Evolutionary conservation across 2,888 invertebrate species (phyloP), one percentile per base, ranked within the genome.

Genomic region (Orchesella flavescens): DNA sequence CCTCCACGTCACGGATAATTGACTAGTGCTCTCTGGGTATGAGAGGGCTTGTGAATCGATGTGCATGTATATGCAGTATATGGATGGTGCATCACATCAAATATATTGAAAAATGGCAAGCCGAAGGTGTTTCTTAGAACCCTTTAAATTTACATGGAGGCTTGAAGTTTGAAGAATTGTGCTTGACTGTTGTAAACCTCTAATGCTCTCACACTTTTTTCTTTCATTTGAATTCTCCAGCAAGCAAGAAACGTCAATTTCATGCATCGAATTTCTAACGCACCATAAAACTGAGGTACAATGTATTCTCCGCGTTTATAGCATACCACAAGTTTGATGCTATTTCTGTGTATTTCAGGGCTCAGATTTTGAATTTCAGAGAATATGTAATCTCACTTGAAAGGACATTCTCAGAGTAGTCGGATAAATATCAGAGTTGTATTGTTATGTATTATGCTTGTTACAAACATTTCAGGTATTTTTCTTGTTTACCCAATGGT

Each of bases 1-100:
- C 59, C 73, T 66, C 44, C 34, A 83, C 83, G 83, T 83, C 78
- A 83, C 78, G 83, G 78, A 78, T 83, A 83, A 83, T 83, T 83
- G 83, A 83, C 78, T 78, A 55, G 61, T 57, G 73, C 78, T 55
- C 63, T 69, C 7, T 49, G 44, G 19, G 43, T 63, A 17, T 59
- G 63, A 69, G 57, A 34, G n/a, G 13, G 34, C 3, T 34, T 34
- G 34, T n/a, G n/a, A n/a, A n/a, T n/a, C n/a, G n/a, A n/a, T n/a
- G n/a, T n/a, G n/a, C n/a, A 55, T 71, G 49, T 69, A 53, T 71
- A 34, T 72, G 55, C 75, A n/a, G 49, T 34, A 24, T 17, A 5
- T 69, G 21, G 63, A 79, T 79, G 65, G 61, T 71, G 21, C 21
- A 77, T 83, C 76, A 76, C 63, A 43, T 53, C 55, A 57, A 76